Base-by-base conservation (phyloP, 30 jellyfish, hydroid and myxozoan species). In the Sanderia malayensis region DNA sequence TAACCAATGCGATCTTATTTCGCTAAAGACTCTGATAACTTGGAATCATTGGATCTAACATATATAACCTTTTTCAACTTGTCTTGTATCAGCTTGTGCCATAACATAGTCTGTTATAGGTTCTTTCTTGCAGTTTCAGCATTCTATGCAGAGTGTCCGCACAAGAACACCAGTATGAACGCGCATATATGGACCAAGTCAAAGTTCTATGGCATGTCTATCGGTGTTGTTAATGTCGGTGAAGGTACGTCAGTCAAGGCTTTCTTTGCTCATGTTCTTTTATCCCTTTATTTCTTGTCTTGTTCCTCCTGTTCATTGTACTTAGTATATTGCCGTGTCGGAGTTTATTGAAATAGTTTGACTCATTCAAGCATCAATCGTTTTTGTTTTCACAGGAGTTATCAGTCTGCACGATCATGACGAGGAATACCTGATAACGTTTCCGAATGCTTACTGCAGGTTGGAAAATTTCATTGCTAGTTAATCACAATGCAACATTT, bases 161-260 rank as follows among this genome's bases (percentile, higher is more conserved):
- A 82, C 10, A 69, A 82, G 24, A 52, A 46, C 15, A 79, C 86
- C 58, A 79, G 94, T 33, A 79, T 86, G 96, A 93, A 93, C 67
- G 61, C 97, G 2, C 97, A 86, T 34, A 85, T 93, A 29, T 93
- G 97, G 97, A 93, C 99, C 31, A 93, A 93, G 59, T 93, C 99
- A 27, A 93, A 93, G 58, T 93, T 93, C 65, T 93, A 85, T 72
- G 99, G 99, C 28, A 85, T 86, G 97, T 86, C 97, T 18, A 82
- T 93, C 44, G 99, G 97, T 2, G 99, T 93, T 57, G 88, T 85
- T 17, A 93, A 93, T 67, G 96, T 93, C 34, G 99, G 99, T 9
- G 94, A 86, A 73, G 97, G 97, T 82, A 44, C 11, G 83, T 1
- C n/a, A 21, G 13, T 13, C 28, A n/a, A 4, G n/a, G n/a, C n/a